Percentiles rank a stretch among this genome's conserved stretches.
Evolutionary conservation across 2,113 vertebrate genomes (phyloP).

Genomic region (Nannobrachium achirus): DNA sequence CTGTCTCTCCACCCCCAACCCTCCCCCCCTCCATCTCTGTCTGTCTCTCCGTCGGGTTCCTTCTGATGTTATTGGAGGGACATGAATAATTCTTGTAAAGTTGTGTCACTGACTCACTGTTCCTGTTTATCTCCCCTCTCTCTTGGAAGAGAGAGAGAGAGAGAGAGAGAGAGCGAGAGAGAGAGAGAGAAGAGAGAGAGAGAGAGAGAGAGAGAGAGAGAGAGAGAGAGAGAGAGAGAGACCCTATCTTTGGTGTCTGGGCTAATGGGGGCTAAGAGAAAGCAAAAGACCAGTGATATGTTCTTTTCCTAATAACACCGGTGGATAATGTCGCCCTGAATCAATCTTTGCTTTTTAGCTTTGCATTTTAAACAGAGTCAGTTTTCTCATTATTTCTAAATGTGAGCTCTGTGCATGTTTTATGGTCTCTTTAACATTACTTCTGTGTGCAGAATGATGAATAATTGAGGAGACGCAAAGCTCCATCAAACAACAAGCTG

Average conservation of each 20-base stretch:
- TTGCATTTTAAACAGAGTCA: conserved; percentile 68
- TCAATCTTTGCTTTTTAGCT: conserved; percentile 61
- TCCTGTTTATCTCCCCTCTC: background rate
- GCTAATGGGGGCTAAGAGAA: conserved; percentile 16
- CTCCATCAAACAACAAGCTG: conserved; percentile 74
- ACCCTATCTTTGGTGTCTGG: conserved; percentile 13
- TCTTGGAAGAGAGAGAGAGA: too few species aligned
- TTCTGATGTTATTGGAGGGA: conserved; percentile 5
- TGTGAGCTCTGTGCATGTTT: conserved; percentile 72
- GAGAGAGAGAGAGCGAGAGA: background rate
- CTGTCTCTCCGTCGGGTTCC: background rate
- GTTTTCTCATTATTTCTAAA: conserved; percentile 73
- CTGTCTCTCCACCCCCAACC: background rate
- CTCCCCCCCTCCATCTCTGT: background rate
- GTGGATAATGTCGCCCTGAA: conserved; percentile 45
- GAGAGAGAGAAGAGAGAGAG: background rate
- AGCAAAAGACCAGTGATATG: conserved; percentile 19
- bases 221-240: conserved; percentile 5
- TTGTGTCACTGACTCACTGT: background rate
- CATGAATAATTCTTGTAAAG: background rate
- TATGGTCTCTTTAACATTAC: conserved; percentile 72
- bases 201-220: background rate
- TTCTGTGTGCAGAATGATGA: conserved; percentile 76
- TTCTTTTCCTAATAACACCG: conserved; percentile 10
- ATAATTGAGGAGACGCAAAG: conserved; percentile 77